Evolutionary conservation across 2,797 vertebrate genomes (phyloP).

Genomic region (Ctenochaetus hawaiiensis): DNA sequence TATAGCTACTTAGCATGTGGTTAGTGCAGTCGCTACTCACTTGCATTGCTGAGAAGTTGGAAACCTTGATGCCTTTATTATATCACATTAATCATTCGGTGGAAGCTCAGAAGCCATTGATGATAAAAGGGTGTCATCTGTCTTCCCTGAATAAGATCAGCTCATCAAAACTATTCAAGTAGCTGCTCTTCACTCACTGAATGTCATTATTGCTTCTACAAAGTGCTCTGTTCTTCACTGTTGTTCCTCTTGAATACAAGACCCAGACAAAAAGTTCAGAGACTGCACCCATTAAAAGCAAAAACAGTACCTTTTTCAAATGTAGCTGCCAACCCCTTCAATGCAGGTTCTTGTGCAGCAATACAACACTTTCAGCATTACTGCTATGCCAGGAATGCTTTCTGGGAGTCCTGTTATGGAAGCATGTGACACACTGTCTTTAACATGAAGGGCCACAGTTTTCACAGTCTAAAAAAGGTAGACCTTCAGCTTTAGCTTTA

Average conservation of each 20-base stretch:
- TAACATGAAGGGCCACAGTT: too few relatives aligned
- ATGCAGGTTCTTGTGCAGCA: too few relatives aligned
- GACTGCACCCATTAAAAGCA: too few relatives aligned
- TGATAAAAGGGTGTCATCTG: conserved; percentile 46
- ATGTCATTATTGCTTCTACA: conserved; percentile 23
- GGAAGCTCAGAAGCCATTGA: conserved; percentile 22
- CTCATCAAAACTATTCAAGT: conserved; percentile 48
- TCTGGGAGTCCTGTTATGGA: too few relatives aligned
- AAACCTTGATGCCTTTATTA: conserved; percentile 35
- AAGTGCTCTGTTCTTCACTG: conserved; percentile 4
- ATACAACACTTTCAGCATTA: too few relatives aligned
- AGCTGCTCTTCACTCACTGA: conserved; percentile 24
- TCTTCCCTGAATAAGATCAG: conserved; percentile 43
- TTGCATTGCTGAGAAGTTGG: conserved; percentile 42
- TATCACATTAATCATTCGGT: conserved; percentile 50
- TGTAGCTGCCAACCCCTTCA: too few relatives aligned
- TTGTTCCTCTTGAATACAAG: conserved; percentile 6
- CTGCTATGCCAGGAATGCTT: too few relatives aligned
- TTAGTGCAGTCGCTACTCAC: conserved; percentile 43
- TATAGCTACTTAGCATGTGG: conserved; percentile 38
- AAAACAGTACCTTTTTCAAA: too few relatives aligned
- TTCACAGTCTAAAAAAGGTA: too few relatives aligned
- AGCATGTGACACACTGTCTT: too few relatives aligned
- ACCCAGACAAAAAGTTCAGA: too few relatives aligned
- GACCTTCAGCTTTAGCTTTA: too few relatives aligned